Evolutionary conservation across 2,113 vertebrate genomes (phyloP).

Genomic region (Helogale parvula): DNA sequence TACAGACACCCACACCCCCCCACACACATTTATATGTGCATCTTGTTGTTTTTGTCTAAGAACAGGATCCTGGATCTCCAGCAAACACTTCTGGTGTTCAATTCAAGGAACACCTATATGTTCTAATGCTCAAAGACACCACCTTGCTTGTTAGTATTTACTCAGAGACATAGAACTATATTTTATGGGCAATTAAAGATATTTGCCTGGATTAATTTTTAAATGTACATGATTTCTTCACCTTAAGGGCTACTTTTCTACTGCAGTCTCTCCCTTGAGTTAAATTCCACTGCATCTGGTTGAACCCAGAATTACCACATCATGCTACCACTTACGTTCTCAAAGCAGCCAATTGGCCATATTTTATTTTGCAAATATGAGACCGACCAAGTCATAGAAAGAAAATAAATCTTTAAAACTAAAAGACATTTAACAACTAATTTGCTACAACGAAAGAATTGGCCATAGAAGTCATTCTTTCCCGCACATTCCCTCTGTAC

Average conservation of each 20-base stretch:
- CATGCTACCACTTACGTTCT: neutral
- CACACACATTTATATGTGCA: rapidly evolving
- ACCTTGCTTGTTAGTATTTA: neutral
- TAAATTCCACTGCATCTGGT: neutral
- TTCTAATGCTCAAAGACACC: neutral
- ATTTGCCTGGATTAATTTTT: conserved; percentile 14
- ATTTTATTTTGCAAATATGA: conserved; percentile 2
- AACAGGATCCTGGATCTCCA: neutral
- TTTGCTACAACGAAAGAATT: neutral
- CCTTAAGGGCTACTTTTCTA: neutral
- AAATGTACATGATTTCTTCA: neutral
- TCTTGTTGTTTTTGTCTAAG: neutral
- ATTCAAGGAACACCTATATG: neutral
- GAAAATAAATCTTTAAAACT: neutral
- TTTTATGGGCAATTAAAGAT: neutral
- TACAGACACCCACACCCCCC: rapidly evolving
- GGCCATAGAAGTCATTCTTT: neutral
- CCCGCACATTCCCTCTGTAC: neutral
- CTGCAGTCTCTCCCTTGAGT: neutral
- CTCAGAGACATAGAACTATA: neutral
- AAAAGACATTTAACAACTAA: neutral
- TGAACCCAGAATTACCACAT: neutral
- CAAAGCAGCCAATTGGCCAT: neutral
- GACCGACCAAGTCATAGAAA: neutral
- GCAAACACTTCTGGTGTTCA: neutral